Conservation (phyloP, 2,888 invertebrate genomes). For the Himalopsyche japonica region DNA sequence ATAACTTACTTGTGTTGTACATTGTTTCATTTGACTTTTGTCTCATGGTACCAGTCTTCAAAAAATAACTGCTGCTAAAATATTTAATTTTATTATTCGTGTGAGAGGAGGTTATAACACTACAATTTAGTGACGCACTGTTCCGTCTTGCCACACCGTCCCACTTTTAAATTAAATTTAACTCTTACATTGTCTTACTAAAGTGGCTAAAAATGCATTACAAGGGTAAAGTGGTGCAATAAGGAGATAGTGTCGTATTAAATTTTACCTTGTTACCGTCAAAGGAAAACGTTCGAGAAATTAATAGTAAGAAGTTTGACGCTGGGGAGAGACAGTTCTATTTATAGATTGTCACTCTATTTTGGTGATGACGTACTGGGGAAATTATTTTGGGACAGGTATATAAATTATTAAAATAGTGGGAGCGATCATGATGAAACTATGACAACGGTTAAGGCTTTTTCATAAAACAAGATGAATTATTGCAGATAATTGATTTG, state of each 20-base stretch:
- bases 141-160: not conserved
- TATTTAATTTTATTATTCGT: no score
- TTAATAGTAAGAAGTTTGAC: not conserved
- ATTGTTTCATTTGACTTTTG: no score
- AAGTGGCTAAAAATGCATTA: not conserved
- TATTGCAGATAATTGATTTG: no score
- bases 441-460: no score
- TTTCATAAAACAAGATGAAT: no score
- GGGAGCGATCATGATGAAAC: no score
- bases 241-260: not conserved
- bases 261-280: not conserved
- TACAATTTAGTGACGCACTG: not conserved
- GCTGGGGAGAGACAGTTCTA: not conserved
- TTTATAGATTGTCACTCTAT: not conserved
- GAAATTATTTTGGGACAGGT: no score
- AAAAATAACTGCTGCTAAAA: no score
- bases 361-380: not conserved
- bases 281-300: not conserved
- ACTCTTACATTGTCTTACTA: not conserved
- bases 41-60: no score
- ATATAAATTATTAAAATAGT: no score
- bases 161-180: not conserved
- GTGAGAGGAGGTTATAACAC: no score
- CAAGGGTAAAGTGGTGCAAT: not conserved
- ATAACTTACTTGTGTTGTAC: no score